Conservation (phyloP, 2,797 vertebrate genomes). For the Cercopithecus petaurista region DNA sequence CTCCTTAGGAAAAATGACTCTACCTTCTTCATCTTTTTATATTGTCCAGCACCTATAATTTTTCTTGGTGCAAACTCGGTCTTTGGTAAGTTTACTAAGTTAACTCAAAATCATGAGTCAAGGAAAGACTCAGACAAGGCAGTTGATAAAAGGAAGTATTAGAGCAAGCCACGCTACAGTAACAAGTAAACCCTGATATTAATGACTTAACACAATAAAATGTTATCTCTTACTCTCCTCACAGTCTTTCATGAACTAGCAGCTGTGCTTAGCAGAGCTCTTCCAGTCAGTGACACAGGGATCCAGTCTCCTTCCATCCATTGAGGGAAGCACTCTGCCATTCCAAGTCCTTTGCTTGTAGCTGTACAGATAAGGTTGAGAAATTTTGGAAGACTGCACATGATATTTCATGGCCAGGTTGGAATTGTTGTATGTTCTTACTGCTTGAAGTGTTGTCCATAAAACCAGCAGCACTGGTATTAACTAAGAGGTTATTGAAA, state of each 20-base stretch:
- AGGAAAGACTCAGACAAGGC: not conserved
- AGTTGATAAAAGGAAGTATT: not conserved
- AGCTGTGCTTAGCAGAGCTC: not conserved
- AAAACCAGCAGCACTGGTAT: not conserved
- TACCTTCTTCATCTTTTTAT: not conserved
- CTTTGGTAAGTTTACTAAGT: not conserved
- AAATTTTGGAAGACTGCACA: not conserved
- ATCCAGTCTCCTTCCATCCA: not conserved
- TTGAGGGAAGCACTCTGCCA: not conserved
- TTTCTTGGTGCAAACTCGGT: not conserved
- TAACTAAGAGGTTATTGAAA: not conserved
- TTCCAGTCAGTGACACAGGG: not conserved
- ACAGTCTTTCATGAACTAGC: not conserved
- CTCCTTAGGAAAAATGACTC: not conserved
- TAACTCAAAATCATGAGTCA: not conserved
- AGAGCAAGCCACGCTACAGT: not conserved
- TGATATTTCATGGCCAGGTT: not conserved
- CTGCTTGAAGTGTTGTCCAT: not conserved
- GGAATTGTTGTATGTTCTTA: not conserved
- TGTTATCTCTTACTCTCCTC: not conserved
- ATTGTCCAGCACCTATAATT: not conserved
- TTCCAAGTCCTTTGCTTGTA: not conserved
- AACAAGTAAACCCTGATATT: not conserved
- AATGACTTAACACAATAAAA: not conserved
- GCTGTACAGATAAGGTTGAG: not conserved